Conservation (phyloP, 2,797 vertebrate genomes). For the Sarcophilus harrisii region DNA sequence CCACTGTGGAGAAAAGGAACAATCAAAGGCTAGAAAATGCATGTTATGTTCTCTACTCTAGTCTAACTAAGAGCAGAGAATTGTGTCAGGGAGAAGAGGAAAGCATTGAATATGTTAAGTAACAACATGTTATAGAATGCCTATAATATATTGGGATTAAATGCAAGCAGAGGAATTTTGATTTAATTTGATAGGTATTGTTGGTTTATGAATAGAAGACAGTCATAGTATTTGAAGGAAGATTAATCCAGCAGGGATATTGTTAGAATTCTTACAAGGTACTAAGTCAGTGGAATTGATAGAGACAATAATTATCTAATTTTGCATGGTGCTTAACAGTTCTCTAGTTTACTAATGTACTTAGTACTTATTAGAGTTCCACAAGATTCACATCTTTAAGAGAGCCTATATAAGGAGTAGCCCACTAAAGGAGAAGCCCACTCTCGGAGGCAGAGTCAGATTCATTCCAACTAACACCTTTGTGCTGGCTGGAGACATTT, state of each 20-base stretch:
- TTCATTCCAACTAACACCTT: too few relatives aligned
- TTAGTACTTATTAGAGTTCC: too few relatives aligned
- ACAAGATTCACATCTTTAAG: too few relatives aligned
- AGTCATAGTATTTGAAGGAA: background rate
- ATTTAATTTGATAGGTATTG: background rate
- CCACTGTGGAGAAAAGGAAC: background rate
- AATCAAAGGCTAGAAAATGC: background rate
- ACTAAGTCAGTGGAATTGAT: too few relatives aligned
- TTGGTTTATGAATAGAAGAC: background rate
- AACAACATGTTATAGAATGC: background rate
- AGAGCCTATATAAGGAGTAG: too few relatives aligned
- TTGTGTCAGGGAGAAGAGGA: background rate
- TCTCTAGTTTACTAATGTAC: too few relatives aligned
- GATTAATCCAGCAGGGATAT: background rate
- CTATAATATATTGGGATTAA: background rate
- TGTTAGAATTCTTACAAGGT: too few relatives aligned
- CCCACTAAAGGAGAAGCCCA: too few relatives aligned
- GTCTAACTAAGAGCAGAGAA: background rate
- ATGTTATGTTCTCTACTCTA: background rate
- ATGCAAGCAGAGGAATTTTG: background rate
- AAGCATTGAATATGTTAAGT: background rate
- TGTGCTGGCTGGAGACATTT: too few relatives aligned
- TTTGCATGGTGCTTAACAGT: too few relatives aligned
- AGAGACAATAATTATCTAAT: too few relatives aligned
- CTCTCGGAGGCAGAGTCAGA: too few relatives aligned